phyloP scores from a whole-genome alignment of 2,888 invertebrate species.

The Sesia bembeciformis region DNA sequence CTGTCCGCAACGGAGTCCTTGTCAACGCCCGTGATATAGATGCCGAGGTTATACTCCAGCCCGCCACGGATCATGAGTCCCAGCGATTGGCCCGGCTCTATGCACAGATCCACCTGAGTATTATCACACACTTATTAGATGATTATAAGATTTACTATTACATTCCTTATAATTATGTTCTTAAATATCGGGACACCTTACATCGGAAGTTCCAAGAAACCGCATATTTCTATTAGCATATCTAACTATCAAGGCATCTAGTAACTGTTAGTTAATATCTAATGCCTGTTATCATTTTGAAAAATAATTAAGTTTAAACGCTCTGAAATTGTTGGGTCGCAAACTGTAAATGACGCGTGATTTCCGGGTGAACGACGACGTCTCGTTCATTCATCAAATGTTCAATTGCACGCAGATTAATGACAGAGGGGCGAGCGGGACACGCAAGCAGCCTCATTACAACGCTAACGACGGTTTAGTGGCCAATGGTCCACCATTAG shows the following conservation, averaged over 20 bases:
- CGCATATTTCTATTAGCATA: no score
- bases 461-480: conserved; percentile 37
- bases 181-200: no score
- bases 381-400: conserved; percentile 15
- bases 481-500: conserved; percentile 38
- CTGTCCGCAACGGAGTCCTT: conserved; percentile 94
- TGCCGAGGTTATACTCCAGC: conserved; percentile 94
- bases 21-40: conserved; percentile 96
- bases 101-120: conserved; percentile 85
- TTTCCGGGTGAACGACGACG: no score
- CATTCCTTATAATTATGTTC: no score
- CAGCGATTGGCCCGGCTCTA: conserved; percentile 91
- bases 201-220: background rate
- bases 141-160: no score
- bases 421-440: background rate
- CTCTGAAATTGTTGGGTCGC: no score
- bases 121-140: no score
- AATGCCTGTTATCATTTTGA: no score
- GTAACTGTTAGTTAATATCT: no score
- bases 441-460: conserved; percentile 26
- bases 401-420: conserved; percentile 65
- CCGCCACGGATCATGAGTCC: conserved; percentile 97
- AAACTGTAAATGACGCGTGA: no score
- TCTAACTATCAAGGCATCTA: no score
- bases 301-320: no score